Evolutionary conservation across 2,113 vertebrate genomes (phyloP).

Genomic region (Toxotes chatareus): DNA sequence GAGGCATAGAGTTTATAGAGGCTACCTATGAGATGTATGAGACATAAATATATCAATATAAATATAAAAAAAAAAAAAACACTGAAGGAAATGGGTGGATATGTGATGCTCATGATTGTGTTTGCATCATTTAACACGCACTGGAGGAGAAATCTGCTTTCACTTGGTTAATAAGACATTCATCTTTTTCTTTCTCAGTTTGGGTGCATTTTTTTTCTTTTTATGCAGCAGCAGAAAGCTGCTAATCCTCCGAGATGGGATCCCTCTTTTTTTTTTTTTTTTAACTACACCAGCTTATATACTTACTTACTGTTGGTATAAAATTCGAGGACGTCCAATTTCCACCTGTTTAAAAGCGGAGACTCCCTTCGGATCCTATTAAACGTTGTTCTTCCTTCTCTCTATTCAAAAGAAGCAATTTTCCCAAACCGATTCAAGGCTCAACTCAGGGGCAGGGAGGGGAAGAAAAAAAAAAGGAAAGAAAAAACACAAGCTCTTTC

Average conservation of each 20-base stretch:
- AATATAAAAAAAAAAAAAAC: too few relatives aligned
- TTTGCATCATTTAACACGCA: constrained; percentile 25
- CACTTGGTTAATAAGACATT: constrained; percentile 42
- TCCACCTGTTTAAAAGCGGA: constrained; percentile 93
- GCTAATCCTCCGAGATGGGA: constrained; percentile 77
- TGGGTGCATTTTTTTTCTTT: constrained; percentile 31
- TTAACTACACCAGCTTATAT: constrained; percentile 78
- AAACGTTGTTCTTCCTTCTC: constrained; percentile 88
- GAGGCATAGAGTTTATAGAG: not conserved
- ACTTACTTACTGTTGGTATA: constrained; percentile 87
- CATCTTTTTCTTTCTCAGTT: constrained; percentile 24
- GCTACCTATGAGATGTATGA: not conserved
- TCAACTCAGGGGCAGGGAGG: constrained; percentile 86
- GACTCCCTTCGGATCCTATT: constrained; percentile 90
- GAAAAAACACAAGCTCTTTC: constrained; percentile 86
- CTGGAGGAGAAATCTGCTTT: constrained; percentile 7
- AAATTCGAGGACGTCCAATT: constrained; percentile 86
- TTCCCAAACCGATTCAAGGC: constrained; percentile 90
- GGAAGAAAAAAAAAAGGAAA: not conserved
- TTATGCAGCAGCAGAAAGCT: constrained; percentile 53
- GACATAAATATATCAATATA: too few relatives aligned
- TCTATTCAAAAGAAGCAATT: constrained; percentile 92
- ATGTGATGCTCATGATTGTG: not conserved
- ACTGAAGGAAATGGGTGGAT: not conserved
- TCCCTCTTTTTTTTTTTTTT: constrained; percentile 78